Conservation (phyloP, 2,888 invertebrate genomes). For the Nomada ruficornis region DNA sequence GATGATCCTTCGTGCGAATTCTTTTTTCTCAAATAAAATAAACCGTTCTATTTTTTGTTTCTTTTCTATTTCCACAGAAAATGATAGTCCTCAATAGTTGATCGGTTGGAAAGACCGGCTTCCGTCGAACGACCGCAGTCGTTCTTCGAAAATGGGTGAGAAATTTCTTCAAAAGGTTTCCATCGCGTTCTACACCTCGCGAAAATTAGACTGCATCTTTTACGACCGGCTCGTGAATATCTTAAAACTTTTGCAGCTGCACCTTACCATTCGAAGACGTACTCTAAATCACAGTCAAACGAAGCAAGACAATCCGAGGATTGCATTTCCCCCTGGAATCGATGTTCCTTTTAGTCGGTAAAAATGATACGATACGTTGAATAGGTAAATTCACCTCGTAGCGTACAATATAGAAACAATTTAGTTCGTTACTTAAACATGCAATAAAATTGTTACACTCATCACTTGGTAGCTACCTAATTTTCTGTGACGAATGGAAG, state of each 20-base stretch:
- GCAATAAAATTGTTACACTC: too few relatives aligned
- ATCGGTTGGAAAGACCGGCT: constrained; percentile 34
- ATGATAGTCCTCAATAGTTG: constrained; percentile 31
- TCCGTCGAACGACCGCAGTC: neutral
- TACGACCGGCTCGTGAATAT: constrained; percentile 74
- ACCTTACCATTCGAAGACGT: constrained; percentile 14
- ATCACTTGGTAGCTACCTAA: too few relatives aligned
- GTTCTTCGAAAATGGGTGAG: constrained; percentile 14
- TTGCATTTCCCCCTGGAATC: constrained; percentile 1
- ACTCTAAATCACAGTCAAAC: constrained; percentile 28
- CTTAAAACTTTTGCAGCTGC: constrained; percentile 61
- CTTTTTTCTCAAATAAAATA: too few relatives aligned
- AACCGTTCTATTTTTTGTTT: too few relatives aligned
- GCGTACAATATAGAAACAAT: too few relatives aligned
- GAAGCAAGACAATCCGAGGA: constrained; percentile 26
- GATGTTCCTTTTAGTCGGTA: neutral
- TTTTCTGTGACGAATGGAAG: too few relatives aligned
- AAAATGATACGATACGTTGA: too few relatives aligned
- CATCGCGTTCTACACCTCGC: constrained; percentile 59
- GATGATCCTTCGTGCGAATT: too few relatives aligned
- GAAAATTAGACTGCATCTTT: constrained; percentile 74
- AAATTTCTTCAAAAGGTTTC: constrained; percentile 59
- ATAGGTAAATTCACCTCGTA: too few relatives aligned
- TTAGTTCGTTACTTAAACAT: too few relatives aligned
- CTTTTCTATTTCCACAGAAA: neutral